Percentiles rank a stretch among this genome's conserved stretches.
Evolutionary conservation across 1,140 invertebrate species (phyloP).

Genomic region (Araneus ventricosus): DNA sequence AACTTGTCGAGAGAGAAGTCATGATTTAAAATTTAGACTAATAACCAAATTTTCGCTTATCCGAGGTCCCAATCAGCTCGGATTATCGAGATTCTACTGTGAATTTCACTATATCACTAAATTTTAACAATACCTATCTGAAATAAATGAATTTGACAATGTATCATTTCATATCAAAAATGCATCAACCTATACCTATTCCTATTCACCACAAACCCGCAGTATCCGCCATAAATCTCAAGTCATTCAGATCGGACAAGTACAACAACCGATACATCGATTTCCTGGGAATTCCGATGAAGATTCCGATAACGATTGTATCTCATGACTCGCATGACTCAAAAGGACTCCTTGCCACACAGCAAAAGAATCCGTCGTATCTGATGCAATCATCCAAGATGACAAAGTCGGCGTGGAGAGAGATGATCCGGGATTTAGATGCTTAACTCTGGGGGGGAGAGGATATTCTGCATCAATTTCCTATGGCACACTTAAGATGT

Average conservation of each 20-base stretch:
- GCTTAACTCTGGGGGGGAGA: slow-evolving; percentile 4
- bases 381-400: neutral
- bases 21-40: too few relatives aligned
- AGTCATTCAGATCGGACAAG: neutral
- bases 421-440: slow-evolving; percentile 52
- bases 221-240: neutral
- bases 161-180: neutral
- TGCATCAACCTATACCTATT: neutral
- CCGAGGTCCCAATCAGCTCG: too few relatives aligned
- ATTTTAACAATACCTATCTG: too few relatives aligned
- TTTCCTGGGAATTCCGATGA: neutral
- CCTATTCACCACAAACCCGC: neutral
- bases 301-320: neutral
- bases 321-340: slow-evolving; percentile 11
- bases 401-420: neutral
- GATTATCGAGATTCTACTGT: too few relatives aligned
- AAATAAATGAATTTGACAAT: too few relatives aligned
- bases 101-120: too few relatives aligned
- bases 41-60: too few relatives aligned
- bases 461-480: neutral
- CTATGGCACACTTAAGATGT: neutral
- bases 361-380: neutral
- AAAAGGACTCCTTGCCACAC: neutral
- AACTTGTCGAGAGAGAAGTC: too few relatives aligned
- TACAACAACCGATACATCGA: neutral